These are phyloP conservation scores for Diglossa cyanea DNA, from an alignment of 2,797 vertebrate species.

Conservation along the genomic window DNA sequence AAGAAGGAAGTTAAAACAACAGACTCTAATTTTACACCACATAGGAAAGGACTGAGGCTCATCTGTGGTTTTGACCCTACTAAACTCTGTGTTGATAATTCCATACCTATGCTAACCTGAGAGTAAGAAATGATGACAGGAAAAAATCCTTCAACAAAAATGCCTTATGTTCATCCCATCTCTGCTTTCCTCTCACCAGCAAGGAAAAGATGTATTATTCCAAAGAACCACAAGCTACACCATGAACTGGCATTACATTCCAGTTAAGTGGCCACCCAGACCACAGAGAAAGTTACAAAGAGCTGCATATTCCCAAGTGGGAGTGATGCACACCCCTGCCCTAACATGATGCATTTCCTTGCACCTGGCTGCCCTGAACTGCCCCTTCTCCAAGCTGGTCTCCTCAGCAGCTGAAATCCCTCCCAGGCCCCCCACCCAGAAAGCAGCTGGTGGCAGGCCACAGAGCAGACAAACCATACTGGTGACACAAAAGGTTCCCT, in stretches of 20 bases:
- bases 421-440: neutral
- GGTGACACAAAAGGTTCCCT: neutral
- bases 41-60: neutral
- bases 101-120: neutral
- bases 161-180: neutral
- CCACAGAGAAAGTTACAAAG: accelerated
- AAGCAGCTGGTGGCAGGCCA: neutral
- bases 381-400: neutral
- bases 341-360: neutral
- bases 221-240: neutral
- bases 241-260: neutral
- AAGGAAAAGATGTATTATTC: neutral
- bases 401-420: neutral
- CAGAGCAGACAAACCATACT: neutral
- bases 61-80: neutral
- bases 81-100: neutral
- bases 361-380: neutral
- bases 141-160: neutral
- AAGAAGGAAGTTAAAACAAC: neutral
- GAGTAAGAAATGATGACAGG: neutral
- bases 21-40: neutral
- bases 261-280: neutral
- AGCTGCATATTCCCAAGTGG: neutral
- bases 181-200: neutral
- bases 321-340: neutral